phyloP scores from a whole-genome alignment of 2,888 invertebrate species.

The Hydrotaea diabolus region DNA sequence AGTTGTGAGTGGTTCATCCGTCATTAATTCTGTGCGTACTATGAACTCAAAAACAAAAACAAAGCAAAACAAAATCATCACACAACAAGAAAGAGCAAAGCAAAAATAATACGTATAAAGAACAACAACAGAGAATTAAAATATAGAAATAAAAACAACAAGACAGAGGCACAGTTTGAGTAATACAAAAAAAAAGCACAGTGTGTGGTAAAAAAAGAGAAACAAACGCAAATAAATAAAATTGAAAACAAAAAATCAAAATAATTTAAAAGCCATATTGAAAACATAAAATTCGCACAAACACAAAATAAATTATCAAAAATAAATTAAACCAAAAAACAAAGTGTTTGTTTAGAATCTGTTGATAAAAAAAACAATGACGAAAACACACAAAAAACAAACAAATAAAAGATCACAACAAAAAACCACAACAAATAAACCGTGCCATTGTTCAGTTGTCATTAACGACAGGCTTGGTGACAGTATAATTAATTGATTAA shows the following conservation, averaged over 20 bases:
- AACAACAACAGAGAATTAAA: slow-evolving; percentile 5
- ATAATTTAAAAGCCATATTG: background rate
- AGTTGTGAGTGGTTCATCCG: slow-evolving; percentile 41
- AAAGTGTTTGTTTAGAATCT: slow-evolving; percentile 32
- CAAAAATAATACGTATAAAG: slow-evolving; percentile 15
- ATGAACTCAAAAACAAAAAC: slow-evolving; percentile 16
- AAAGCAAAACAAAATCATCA: slow-evolving; percentile 8
- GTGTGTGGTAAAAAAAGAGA: background rate
- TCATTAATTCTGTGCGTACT: slow-evolving; percentile 51
- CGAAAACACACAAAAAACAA: slow-evolving; percentile 11
- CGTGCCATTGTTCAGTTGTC: background rate
- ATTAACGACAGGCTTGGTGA: background rate
- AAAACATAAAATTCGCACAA: slow-evolving; percentile 31
- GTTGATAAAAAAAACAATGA: background rate
- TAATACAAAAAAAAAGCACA: background rate
- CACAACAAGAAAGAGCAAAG: background rate
- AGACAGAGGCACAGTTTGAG: background rate
- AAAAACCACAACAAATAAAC: slow-evolving; percentile 17
- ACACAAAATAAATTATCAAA: background rate
- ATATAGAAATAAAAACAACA: background rate
- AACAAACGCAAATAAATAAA: background rate
- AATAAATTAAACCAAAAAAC: slow-evolving; percentile 14
- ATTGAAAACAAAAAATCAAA: background rate
- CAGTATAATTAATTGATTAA: slow-evolving; percentile 14
- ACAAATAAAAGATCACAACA: background rate